Evolutionary conservation across 2,888 invertebrate genomes (phyloP).

Genomic region (Griposia aprilina): DNA sequence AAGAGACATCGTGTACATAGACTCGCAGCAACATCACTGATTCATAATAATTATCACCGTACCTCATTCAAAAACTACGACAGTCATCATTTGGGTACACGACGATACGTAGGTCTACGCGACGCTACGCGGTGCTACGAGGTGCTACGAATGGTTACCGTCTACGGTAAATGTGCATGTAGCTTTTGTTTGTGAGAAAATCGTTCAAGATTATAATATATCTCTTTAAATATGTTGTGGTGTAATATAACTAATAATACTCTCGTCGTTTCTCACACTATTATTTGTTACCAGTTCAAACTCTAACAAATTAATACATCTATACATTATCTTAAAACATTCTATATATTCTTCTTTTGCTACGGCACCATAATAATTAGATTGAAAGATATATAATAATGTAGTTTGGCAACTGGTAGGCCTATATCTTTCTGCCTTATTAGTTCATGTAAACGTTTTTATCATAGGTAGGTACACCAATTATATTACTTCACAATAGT

Average conservation of each 20-base stretch:
- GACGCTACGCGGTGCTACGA: constrained; percentile 25
- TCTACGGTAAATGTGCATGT: constrained; percentile 26
- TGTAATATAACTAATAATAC: constrained; percentile 5
- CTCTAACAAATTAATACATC: constrained; percentile 26
- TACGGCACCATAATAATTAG: constrained; percentile 49
- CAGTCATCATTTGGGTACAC: constrained; percentile 21
- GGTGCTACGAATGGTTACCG: constrained; percentile 19
- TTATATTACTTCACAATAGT: constrained; percentile 74
- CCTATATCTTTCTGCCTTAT: constrained; percentile 41
- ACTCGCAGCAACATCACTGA: constrained; percentile 7
- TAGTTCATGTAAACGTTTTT: constrained; percentile 38
- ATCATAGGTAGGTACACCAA: constrained; percentile 54
- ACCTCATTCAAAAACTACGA: constrained; percentile 35
- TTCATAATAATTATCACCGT: background rate
- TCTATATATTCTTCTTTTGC: constrained; percentile 20
- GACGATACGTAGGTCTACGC: constrained; percentile 25
- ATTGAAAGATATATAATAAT: constrained; percentile 38
- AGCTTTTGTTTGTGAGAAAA: constrained; percentile 7
- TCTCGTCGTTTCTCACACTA: constrained; percentile 5
- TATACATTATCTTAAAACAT: constrained; percentile 32
- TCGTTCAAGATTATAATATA: background rate
- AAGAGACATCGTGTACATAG: constrained; percentile 10
- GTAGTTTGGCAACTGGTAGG: constrained; percentile 17
- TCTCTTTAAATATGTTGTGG: constrained; percentile 8
- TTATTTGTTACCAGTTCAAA: constrained; percentile 23